phyloP scores from a whole-genome alignment of 2,888 invertebrate genomes.

The Noctuana brunneofusca region DNA sequence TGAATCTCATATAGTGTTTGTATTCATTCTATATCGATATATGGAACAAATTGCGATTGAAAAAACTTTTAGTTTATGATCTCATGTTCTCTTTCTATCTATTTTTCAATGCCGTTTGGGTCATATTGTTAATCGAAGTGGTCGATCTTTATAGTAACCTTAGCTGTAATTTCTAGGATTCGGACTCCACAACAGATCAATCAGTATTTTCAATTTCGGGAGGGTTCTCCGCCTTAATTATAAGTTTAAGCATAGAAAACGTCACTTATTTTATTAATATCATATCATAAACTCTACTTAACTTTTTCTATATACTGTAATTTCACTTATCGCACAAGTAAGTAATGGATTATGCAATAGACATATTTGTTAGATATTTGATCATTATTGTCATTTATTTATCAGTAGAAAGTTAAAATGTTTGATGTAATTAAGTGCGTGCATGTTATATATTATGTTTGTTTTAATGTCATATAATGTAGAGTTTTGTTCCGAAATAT shows the following conservation, averaged over 20 bases:
- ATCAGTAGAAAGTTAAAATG: background rate
- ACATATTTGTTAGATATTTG: background rate
- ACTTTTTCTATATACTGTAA: slow-evolving; percentile 5
- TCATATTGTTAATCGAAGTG: slow-evolving; percentile 15
- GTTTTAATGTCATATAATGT: slow-evolving; percentile 2
- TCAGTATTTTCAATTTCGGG: slow-evolving; percentile 22
- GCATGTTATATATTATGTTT: background rate
- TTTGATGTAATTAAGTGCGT: slow-evolving; percentile 6
- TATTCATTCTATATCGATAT: background rate
- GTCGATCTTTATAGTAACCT: slow-evolving; percentile 8
- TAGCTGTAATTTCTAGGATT: slow-evolving; percentile 11
- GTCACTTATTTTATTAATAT: background rate
- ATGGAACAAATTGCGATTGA: background rate
- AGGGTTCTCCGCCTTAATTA: slow-evolving; percentile 9
- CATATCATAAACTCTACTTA: slow-evolving; percentile 1
- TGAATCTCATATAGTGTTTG: slow-evolving; percentile 9
- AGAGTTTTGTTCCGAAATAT: slow-evolving; percentile 22
- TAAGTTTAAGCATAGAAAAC: slow-evolving; percentile 16
- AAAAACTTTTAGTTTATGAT: background rate
- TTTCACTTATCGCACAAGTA: slow-evolving; percentile 5
- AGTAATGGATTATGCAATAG: background rate
- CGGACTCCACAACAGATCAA: slow-evolving; percentile 5
- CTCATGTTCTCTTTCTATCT: background rate
- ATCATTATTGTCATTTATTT: background rate
- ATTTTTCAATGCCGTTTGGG: background rate